Evolutionary conservation across 2,113 vertebrate genomes (phyloP).

Genomic region (Agelaius tricolor): DNA sequence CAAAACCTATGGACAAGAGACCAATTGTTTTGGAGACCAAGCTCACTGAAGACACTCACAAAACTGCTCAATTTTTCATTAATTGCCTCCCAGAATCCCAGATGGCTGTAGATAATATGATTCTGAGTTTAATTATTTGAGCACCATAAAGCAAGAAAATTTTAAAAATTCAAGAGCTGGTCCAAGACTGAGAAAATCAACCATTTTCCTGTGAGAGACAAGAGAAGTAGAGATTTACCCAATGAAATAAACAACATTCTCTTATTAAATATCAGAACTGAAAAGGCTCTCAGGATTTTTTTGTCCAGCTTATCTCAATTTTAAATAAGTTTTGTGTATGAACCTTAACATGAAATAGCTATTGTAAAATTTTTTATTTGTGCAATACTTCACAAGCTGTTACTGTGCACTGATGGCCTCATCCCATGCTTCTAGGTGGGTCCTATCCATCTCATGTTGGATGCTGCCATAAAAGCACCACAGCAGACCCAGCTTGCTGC

Average conservation of each 20-base stretch:
- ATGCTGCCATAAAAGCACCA: background rate
- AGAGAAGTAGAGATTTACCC: background rate
- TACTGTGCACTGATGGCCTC: background rate
- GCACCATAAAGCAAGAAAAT: background rate
- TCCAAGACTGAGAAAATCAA: background rate
- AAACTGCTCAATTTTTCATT: background rate
- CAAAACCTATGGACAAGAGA: background rate
- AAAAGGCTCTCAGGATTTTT: background rate
- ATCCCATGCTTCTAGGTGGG: background rate
- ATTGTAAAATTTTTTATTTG: rapidly evolving
- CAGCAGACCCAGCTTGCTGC: background rate
- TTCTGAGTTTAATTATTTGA: background rate
- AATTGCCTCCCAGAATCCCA: background rate
- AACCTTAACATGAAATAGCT: background rate
- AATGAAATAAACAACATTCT: background rate
- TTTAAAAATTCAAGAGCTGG: background rate
- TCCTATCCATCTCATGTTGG: background rate
- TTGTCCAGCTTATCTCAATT: background rate
- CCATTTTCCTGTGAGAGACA: background rate
- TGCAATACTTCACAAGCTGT: background rate
- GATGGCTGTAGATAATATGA: background rate
- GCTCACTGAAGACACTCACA: background rate
- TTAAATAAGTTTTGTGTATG: background rate
- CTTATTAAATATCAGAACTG: background rate
- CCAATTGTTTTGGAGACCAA: background rate